Evolutionary conservation across 2,888 invertebrate species (phyloP).

Genomic region (Crocallis elinguaria): DNA sequence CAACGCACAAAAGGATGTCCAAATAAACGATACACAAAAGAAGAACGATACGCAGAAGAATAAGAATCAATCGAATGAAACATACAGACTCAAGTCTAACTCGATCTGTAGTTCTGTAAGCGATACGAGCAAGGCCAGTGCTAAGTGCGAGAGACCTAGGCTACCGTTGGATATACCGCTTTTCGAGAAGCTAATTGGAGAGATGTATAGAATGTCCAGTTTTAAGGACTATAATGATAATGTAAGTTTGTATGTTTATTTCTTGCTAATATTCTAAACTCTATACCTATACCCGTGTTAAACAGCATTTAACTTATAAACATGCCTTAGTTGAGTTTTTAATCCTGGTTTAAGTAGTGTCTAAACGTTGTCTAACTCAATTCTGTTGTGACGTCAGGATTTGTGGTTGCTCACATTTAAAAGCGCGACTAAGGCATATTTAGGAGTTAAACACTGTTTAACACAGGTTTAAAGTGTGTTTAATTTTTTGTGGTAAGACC

Average conservation of each 20-base stretch:
- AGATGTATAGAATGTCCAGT: slow-evolving; percentile 69
- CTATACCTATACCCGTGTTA: no score
- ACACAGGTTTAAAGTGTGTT: no score
- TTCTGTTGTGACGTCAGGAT: no score
- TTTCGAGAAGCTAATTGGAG: slow-evolving; percentile 83
- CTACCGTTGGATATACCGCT: slow-evolving; percentile 62
- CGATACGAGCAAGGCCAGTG: slow-evolving; percentile 63
- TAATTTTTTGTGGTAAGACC: no score
- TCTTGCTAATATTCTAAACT: not conserved
- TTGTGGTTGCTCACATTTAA: no score
- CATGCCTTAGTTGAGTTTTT: no score
- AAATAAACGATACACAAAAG: not conserved
- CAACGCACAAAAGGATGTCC: no score
- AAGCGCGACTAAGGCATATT: no score
- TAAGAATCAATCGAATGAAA: slow-evolving; percentile 31
- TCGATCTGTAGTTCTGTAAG: slow-evolving; percentile 71
- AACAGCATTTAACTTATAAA: no score
- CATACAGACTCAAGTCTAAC: slow-evolving; percentile 56
- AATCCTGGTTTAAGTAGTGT: no score
- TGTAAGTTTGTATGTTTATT: slow-evolving; percentile 43
- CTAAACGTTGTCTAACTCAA: no score
- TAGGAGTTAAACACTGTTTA: no score
- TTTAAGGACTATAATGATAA: slow-evolving; percentile 59
- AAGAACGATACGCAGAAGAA: slow-evolving; percentile 29
- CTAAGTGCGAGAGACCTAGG: slow-evolving; percentile 36